phyloP scores from a whole-genome alignment of 2,113 vertebrate species.

The Butastur rufipennis region DNA sequence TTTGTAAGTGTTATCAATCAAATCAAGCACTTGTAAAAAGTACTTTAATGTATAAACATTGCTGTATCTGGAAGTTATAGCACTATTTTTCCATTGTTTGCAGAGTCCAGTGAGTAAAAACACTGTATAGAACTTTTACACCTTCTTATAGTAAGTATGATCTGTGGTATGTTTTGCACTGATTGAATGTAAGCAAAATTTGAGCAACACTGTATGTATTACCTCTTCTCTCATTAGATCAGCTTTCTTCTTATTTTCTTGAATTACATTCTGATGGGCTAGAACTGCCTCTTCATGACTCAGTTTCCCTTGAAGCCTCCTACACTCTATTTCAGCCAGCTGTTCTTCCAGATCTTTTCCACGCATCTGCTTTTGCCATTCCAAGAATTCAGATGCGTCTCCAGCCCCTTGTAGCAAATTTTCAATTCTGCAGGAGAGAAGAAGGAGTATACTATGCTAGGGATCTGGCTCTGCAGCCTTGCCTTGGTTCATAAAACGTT shows the following conservation, averaged over 20 bases:
- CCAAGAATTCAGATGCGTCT: slow-evolving; percentile 82
- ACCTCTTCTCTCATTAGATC: slow-evolving; percentile 85
- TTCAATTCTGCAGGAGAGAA: slow-evolving; percentile 66
- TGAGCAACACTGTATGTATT: not conserved
- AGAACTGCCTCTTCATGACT: slow-evolving; percentile 80
- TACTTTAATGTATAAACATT: not conserved
- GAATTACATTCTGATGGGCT: slow-evolving; percentile 72
- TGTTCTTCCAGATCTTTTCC: slow-evolving; percentile 79
- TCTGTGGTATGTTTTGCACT: not conserved
- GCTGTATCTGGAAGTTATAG: not conserved
- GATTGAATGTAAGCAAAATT: not conserved
- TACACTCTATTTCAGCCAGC: slow-evolving; percentile 70
- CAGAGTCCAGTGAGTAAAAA: not conserved
- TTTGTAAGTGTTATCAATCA: not conserved
- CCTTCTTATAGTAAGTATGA: not conserved
- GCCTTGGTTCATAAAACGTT: not conserved
- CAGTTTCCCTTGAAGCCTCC: slow-evolving; percentile 79
- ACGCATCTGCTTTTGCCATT: slow-evolving; percentile 85
- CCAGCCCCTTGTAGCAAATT: slow-evolving; percentile 71
- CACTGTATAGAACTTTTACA: not conserved
- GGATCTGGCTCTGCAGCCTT: not conserved
- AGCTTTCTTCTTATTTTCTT: slow-evolving; percentile 80
- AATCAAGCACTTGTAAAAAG: not conserved
- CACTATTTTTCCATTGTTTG: not conserved
- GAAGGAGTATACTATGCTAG: not conserved